phyloP scores from a whole-genome alignment of 2,888 invertebrate genomes.

The Lottia scabra region DNA sequence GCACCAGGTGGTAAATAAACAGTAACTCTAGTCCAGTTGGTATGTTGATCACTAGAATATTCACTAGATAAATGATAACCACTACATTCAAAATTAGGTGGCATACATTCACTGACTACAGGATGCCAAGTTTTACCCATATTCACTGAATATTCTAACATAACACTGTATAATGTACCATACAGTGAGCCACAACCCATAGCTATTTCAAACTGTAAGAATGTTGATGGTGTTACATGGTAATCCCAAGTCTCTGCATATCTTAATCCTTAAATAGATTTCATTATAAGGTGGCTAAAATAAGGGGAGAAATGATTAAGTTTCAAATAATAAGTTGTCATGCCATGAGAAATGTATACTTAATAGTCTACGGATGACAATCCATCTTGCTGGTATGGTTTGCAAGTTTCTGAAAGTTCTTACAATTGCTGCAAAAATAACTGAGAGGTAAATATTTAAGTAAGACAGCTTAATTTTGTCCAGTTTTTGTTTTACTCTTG shows the following conservation, averaged over 20 bases:
- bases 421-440: no score
- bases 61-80: slow-evolving; percentile 65
- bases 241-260: slow-evolving; percentile 71
- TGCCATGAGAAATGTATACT: no score
- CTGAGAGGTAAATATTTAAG: no score
- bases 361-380: neutral
- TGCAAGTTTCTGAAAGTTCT: no score
- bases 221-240: slow-evolving; percentile 65
- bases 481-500: no score
- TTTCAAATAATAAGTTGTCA: no score
- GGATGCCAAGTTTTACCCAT: slow-evolving; percentile 68
- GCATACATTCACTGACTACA: slow-evolving; percentile 66
- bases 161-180: slow-evolving; percentile 59
- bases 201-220: slow-evolving; percentile 70
- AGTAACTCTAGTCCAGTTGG: slow-evolving; percentile 68
- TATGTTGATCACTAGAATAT: slow-evolving; percentile 60
- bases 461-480: no score
- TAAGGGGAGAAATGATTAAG: neutral
- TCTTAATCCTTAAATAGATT: slow-evolving; percentile 39
- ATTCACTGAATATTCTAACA: slow-evolving; percentile 68
- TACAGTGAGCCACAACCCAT: slow-evolving; percentile 67
- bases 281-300: neutral
- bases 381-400: neutral
- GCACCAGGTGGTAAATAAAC: slow-evolving; percentile 65
- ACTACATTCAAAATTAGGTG: slow-evolving; percentile 66